Evolutionary conservation across 2,888 invertebrate species (phyloP).

Genomic region (Rhabditophanes sp.): DNA sequence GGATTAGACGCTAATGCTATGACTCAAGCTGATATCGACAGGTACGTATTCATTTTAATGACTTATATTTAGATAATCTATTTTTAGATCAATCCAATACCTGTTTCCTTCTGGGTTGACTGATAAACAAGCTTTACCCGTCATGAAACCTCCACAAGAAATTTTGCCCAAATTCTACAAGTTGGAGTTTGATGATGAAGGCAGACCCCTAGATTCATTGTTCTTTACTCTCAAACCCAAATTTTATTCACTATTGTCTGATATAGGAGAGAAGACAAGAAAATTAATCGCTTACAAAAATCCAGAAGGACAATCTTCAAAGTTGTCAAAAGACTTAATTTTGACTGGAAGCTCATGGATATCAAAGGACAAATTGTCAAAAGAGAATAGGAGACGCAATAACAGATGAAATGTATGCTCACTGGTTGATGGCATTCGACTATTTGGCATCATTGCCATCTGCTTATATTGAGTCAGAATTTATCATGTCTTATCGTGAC

Average conservation of each 20-base stretch:
- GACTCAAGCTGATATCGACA: conserved; percentile 3
- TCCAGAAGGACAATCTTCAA: not conserved
- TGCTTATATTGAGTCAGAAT: conserved; percentile 22
- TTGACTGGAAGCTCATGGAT: conserved; percentile 46
- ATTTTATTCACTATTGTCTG: conserved; percentile 59
- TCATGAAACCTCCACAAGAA: conserved; percentile 73
- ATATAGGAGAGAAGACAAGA: not conserved
- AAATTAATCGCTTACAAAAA: conserved; percentile 1
- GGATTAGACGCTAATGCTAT: conserved; percentile 56
- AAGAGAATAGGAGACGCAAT: conserved; percentile 29
- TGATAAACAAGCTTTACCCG: conserved; percentile 66
- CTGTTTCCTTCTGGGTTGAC: conserved; percentile 85
- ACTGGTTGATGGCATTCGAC: conserved; percentile 36
- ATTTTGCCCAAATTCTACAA: conserved; percentile 43
- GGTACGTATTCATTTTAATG: conserved; percentile 51
- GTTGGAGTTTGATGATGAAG: conserved; percentile 52
- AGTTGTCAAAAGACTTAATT: conserved; percentile 5
- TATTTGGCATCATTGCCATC: conserved; percentile 24
- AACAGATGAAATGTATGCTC: conserved; percentile 29
- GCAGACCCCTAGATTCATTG: conserved; percentile 72
- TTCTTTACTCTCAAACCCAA: conserved; percentile 80
- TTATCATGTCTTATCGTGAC: conserved; percentile 15
- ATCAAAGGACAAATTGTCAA: conserved; percentile 22
- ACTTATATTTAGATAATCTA: conserved; percentile 67
- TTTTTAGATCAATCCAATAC: conserved; percentile 66